Evolutionary conservation across 2,113 vertebrate genomes (phyloP).

Genomic region (Malurus melanocephalus): DNA sequence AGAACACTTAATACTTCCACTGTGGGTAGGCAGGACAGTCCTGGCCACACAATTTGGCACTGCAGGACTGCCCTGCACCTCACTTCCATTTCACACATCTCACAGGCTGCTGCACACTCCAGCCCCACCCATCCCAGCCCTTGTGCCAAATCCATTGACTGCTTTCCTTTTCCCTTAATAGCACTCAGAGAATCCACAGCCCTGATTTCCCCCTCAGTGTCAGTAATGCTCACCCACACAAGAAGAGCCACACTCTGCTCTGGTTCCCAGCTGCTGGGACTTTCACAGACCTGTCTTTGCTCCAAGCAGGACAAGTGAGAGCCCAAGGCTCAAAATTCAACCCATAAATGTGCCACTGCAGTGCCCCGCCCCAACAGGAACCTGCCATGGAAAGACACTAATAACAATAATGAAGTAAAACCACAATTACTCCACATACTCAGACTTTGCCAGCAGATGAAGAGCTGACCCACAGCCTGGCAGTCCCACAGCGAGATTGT

Average conservation of each 20-base stretch:
- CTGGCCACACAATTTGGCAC: not conserved
- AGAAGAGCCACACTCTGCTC: not conserved
- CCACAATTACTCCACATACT: not conserved
- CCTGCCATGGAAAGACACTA: not conserved
- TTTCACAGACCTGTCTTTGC: not conserved
- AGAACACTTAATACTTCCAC: not conserved
- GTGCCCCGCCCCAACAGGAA: not conserved
- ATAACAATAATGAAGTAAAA: not conserved
- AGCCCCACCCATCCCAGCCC: not conserved
- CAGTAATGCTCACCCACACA: not conserved
- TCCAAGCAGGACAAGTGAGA: not conserved
- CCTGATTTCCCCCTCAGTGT: not conserved
- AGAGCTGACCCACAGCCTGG: not conserved
- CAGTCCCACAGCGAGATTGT: not conserved
- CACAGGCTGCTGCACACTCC: fast-evolving
- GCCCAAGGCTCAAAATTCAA: not conserved
- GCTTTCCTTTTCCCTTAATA: not conserved
- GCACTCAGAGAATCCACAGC: not conserved
- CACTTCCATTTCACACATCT: not conserved
- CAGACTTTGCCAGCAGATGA: not conserved
- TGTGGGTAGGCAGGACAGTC: not conserved
- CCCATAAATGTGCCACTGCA: not conserved
- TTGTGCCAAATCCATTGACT: not conserved
- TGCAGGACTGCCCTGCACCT: not conserved
- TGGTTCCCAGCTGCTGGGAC: not conserved